phyloP scores from a whole-genome alignment of 1,140 invertebrate genomes.

The Ericerus pela region DNA sequence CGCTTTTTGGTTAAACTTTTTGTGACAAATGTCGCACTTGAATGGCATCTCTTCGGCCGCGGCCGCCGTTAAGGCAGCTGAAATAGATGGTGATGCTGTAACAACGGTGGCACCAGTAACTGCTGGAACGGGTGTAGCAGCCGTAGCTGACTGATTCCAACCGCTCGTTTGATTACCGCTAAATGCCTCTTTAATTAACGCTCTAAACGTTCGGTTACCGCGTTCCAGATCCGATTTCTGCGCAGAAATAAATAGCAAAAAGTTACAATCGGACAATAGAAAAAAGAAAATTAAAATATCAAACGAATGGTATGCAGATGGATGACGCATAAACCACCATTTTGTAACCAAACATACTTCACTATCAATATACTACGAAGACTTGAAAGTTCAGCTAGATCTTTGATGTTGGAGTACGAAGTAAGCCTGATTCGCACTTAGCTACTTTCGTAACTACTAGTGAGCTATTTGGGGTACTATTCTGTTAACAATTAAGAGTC shows the following conservation, averaged over 20 bases:
- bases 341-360: too few species aligned
- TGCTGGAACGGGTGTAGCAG: not conserved
- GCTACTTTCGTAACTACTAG: too few species aligned
- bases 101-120: not conserved
- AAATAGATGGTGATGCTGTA: not conserved
- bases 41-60: constrained; percentile 26
- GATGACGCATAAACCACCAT: too few species aligned
- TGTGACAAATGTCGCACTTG: constrained; percentile 32
- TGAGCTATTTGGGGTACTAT: too few species aligned
- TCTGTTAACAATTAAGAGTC: too few species aligned
- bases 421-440: too few species aligned
- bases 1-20: not conserved
- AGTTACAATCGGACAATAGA: too few species aligned
- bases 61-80: not conserved
- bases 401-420: too few species aligned
- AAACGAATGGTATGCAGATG: too few species aligned
- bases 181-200: constrained; percentile 3
- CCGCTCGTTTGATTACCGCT: constrained; percentile 4
- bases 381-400: too few species aligned
- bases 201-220: constrained; percentile 8
- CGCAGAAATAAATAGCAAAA: not conserved
- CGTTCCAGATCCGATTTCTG: constrained; percentile 12
- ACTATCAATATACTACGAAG: too few species aligned
- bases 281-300: too few species aligned
- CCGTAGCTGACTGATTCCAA: not conserved